These are phyloP conservation scores for Campoplex nolae DNA, from an alignment of 2,888 invertebrate genomes.

Conservation along the genomic window DNA sequence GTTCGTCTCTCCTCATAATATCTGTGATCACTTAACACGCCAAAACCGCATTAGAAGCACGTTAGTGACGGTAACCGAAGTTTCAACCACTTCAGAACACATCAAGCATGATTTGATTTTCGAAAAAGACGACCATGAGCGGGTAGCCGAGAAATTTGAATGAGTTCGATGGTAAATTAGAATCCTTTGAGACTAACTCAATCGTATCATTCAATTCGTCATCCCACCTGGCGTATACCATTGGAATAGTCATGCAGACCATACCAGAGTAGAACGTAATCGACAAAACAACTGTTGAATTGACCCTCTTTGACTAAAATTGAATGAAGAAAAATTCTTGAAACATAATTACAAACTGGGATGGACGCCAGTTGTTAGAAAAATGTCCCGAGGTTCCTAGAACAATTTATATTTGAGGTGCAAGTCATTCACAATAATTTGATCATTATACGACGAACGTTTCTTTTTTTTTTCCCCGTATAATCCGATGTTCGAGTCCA, in stretches of 20 bases:
- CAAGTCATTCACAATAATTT: slow-evolving; percentile 7
- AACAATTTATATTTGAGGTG: not conserved
- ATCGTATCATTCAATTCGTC: not conserved
- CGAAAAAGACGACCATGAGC: not conserved
- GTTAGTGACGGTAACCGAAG: no score
- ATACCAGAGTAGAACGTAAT: not conserved
- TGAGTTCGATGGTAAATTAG: not conserved
- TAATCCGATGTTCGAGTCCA: not conserved
- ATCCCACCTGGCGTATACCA: not conserved
- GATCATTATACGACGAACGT: not conserved
- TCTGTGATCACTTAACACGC: no score
- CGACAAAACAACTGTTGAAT: not conserved
- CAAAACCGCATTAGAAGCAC: no score
- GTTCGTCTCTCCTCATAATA: no score
- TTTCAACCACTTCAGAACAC: no score
- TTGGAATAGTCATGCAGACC: not conserved
- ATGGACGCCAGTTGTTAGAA: not conserved
- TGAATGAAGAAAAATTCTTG: not conserved
- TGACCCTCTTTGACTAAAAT: not conserved
- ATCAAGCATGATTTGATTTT: not conserved
- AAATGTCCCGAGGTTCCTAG: not conserved
- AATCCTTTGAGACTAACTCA: not conserved
- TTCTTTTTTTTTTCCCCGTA: not conserved
- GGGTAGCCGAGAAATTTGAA: not conserved
- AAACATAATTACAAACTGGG: not conserved